These are phyloP conservation scores for Frankliniella intonsa DNA, from an alignment of 2,888 invertebrate species.

Conservation along the genomic window DNA sequence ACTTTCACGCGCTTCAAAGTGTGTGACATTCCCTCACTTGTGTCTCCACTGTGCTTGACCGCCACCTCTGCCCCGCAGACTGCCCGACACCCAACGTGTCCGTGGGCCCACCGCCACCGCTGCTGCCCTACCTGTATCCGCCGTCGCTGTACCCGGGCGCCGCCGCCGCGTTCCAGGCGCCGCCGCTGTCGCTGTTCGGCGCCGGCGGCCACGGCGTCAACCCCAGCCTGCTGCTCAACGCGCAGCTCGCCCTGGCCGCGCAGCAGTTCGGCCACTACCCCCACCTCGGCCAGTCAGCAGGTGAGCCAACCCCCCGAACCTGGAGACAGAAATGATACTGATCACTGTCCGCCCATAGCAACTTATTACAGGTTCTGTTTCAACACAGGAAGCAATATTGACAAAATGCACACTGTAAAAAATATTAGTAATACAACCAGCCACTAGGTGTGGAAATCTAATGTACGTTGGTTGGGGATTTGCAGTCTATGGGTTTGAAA, in stretches of 20 bases:
- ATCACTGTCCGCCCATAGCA: too few relatives aligned
- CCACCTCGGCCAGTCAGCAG: constrained; percentile 55
- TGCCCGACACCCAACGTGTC: constrained; percentile 90
- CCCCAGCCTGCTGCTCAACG: constrained; percentile 80
- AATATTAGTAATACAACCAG: too few relatives aligned
- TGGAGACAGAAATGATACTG: too few relatives aligned
- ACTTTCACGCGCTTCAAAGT: too few relatives aligned
- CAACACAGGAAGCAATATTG: background rate
- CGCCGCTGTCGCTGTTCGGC: constrained; percentile 44
- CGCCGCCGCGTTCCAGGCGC: constrained; percentile 37
- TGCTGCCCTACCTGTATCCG: constrained; percentile 89
- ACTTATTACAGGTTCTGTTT: too few relatives aligned
- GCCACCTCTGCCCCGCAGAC: constrained; percentile 42
- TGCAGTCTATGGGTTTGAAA: too few relatives aligned
- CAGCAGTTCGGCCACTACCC: constrained; percentile 75
- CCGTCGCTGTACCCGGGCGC: constrained; percentile 69
- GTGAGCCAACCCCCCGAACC: background rate
- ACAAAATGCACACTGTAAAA: background rate
- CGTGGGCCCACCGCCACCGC: constrained; percentile 82
- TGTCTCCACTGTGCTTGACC: too few relatives aligned
- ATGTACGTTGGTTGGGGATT: too few relatives aligned
- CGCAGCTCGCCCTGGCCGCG: constrained; percentile 80
- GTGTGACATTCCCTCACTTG: too few relatives aligned
- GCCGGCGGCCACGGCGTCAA: constrained; percentile 63
- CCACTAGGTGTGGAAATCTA: too few relatives aligned